These are phyloP conservation scores for Vireo griseus DNA, from an alignment of 2,797 vertebrate species.

Conservation along the genomic window DNA sequence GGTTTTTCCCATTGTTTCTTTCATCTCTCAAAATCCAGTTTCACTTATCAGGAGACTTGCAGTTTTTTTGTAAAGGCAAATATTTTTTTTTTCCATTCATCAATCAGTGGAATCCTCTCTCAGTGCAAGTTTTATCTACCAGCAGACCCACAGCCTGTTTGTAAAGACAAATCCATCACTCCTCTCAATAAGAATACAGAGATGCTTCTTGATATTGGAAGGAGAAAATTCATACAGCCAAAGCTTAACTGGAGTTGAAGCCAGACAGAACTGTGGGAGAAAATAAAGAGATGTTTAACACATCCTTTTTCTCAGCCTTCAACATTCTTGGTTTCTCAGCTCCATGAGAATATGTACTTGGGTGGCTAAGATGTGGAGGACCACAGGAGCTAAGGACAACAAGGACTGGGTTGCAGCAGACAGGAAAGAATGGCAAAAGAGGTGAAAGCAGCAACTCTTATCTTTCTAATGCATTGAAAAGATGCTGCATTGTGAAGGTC, in stretches of 20 bases:
- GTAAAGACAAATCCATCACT: too few relatives aligned
- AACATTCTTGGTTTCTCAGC: background rate
- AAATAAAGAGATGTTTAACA: fast-evolving
- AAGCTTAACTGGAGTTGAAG: background rate
- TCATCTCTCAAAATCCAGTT: too few relatives aligned
- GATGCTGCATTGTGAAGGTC: background rate
- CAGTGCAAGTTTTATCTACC: too few relatives aligned
- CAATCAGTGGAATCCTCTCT: too few relatives aligned
- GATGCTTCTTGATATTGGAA: background rate
- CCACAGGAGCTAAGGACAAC: fast-evolving
- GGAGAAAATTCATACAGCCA: background rate
- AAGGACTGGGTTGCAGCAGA: background rate
- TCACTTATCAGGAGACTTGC: too few relatives aligned
- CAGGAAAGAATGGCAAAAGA: background rate
- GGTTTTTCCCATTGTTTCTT: too few relatives aligned
- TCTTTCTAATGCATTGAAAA: background rate
- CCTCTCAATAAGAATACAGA: background rate
- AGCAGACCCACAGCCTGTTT: too few relatives aligned
- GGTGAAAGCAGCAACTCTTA: background rate
- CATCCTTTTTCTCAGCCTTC: background rate
- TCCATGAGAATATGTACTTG: background rate
- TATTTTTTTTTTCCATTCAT: too few relatives aligned
- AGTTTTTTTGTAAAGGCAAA: too few relatives aligned
- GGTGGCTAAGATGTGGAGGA: background rate
- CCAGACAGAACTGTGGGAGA: background rate